Conservation (phyloP, 2,888 invertebrate species). For the Polia nebulosa region DNA sequence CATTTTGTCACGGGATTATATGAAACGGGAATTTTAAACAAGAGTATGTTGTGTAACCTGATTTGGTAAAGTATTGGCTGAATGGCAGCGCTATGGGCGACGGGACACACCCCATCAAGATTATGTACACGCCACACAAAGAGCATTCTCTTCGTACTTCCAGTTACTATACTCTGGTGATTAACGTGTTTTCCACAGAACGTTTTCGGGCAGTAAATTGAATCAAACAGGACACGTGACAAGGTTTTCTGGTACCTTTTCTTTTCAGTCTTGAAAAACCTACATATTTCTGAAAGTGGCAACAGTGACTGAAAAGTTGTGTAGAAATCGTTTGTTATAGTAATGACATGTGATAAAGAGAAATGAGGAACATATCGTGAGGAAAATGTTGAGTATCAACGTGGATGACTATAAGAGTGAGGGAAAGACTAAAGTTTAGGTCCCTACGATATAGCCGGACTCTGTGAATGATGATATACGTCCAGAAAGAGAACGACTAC, state of each 20-base stretch:
- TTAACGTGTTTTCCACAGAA: not conserved
- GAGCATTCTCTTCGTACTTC: not conserved
- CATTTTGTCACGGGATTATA: constrained; percentile 47
- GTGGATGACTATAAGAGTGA: too few species aligned
- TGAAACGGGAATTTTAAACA: constrained; percentile 54
- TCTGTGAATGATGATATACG: too few species aligned
- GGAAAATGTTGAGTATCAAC: too few species aligned
- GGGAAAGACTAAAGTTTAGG: too few species aligned
- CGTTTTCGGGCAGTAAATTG: not conserved
- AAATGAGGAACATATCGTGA: too few species aligned
- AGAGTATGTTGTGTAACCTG: constrained; percentile 29
- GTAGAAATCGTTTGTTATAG: too few species aligned
- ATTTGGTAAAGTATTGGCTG: constrained; percentile 29
- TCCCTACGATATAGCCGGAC: too few species aligned
- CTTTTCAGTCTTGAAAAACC: too few species aligned
- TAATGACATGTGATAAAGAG: too few species aligned
- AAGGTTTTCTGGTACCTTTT: not conserved
- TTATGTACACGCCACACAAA: constrained; percentile 23
- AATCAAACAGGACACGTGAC: not conserved
- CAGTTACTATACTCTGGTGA: not conserved
- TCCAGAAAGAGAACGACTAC: too few species aligned
- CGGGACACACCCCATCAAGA: constrained; percentile 7
- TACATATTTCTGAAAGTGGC: too few species aligned
- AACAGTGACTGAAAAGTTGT: too few species aligned
- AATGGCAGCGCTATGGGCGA: constrained; percentile 3